Percentiles rank a stretch among this genome's conserved stretches.
Conservation (phyloP, 2,113 vertebrate species). For the Natator depressus region DNA sequence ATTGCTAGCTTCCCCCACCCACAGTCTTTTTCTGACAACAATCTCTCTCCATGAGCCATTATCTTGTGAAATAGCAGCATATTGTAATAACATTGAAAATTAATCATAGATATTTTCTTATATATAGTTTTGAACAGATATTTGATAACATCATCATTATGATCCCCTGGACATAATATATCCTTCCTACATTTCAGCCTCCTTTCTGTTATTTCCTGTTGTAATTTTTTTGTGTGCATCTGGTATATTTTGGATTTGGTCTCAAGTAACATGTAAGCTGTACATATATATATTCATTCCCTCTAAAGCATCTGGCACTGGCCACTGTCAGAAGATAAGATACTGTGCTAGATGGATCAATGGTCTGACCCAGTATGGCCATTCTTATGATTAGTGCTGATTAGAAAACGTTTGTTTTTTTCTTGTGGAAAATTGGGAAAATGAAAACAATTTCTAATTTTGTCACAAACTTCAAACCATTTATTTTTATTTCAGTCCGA, state of each 20-base stretch:
- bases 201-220: background rate
- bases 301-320: too few species aligned
- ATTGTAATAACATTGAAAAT: background rate
- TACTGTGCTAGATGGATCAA: too few species aligned
- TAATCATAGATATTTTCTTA: background rate
- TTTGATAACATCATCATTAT: background rate
- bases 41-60: background rate
- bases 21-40: background rate
- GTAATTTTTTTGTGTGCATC: background rate
- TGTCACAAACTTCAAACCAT: too few species aligned
- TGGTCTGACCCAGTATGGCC: too few species aligned
- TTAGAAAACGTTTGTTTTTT: too few species aligned
- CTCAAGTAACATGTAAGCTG: background rate
- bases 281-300: too few species aligned
- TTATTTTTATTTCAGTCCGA: too few species aligned
- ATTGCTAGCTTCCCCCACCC: background rate
- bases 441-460: too few species aligned
- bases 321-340: too few species aligned
- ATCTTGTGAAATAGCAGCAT: background rate
- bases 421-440: too few species aligned
- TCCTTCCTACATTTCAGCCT: background rate
- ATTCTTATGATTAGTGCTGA: too few species aligned
- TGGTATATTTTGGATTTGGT: background rate
- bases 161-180: background rate
- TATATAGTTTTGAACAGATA: background rate